These are phyloP conservation scores for Caloenas nicobarica DNA, from an alignment of 2,113 vertebrate genomes.

Conservation along the genomic window DNA sequence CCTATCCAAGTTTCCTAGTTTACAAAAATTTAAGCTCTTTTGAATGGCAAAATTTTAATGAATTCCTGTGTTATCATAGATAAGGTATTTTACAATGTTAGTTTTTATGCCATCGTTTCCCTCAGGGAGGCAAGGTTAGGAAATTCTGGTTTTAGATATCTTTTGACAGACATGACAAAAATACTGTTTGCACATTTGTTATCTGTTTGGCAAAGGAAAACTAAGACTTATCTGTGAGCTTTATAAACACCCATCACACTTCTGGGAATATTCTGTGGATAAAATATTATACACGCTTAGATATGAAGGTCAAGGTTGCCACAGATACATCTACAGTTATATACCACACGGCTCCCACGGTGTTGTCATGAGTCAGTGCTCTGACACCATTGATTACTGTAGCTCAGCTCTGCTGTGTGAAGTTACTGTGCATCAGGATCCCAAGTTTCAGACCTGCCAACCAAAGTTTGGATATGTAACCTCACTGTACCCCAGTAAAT, in stretches of 20 bases:
- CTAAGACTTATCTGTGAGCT: conserved; percentile 32
- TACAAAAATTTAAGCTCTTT: not conserved
- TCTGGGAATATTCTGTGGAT: conserved; percentile 34
- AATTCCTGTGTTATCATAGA: conserved; percentile 10
- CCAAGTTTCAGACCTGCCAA: not conserved
- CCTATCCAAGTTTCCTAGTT: not conserved
- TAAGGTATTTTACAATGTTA: not conserved
- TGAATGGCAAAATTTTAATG: not conserved
- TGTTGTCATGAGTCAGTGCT: not conserved
- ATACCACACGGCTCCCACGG: not conserved
- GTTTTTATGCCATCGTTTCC: conserved; percentile 12
- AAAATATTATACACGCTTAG: not conserved
- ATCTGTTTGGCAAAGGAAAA: conserved; percentile 38
- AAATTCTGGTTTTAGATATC: conserved; percentile 42
- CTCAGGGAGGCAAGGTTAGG: conserved; percentile 10
- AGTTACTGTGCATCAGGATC: not conserved
- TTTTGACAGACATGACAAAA: conserved; percentile 50
- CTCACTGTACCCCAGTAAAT: not conserved
- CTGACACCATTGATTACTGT: not conserved
- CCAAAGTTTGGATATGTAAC: not conserved
- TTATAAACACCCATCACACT: conserved; percentile 31
- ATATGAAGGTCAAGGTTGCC: conserved; percentile 27
- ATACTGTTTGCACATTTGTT: conserved; percentile 26
- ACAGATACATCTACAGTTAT: not conserved
- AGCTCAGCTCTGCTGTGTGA: not conserved